Conservation (phyloP, 2,797 vertebrate species). For the Bovichtus variegatus region DNA sequence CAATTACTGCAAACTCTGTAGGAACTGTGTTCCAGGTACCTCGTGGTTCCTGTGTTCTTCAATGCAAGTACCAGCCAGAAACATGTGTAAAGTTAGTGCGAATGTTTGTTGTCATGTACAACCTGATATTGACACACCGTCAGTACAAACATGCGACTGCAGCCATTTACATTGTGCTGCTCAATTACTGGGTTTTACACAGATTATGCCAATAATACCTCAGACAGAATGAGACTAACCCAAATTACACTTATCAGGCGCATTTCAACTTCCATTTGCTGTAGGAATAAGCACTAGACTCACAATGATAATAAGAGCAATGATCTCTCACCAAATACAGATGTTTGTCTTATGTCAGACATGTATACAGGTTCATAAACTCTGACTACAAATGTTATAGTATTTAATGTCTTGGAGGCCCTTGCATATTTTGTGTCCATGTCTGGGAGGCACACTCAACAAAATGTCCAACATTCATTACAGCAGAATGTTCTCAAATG, state of each 20-base stretch:
- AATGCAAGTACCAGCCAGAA: too few species aligned
- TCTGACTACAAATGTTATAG: background rate
- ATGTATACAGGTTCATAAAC: too few species aligned
- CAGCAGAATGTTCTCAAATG: too few species aligned
- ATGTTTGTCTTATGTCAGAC: too few species aligned
- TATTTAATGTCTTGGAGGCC: background rate
- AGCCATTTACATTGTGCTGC: too few species aligned
- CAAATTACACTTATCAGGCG: background rate
- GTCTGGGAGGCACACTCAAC: background rate
- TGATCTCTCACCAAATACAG: too few species aligned
- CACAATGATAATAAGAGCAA: too few species aligned
- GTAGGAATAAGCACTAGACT: background rate
- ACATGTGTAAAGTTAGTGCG: background rate
- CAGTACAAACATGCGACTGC: background rate
- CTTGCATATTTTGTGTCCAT: background rate
- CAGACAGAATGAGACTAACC: background rate
- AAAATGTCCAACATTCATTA: too few species aligned
- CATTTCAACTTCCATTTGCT: background rate
- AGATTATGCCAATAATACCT: background rate
- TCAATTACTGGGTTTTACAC: too few species aligned
- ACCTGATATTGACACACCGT: too few species aligned
- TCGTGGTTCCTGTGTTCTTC: background rate
- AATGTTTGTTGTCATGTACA: too few species aligned
- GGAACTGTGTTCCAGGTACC: background rate
- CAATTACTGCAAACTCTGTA: too few species aligned